Evolutionary conservation across 2,888 invertebrate species (phyloP), one percentile per base, ranked within the genome.

Genomic region (Latrodectus elegans): DNA sequence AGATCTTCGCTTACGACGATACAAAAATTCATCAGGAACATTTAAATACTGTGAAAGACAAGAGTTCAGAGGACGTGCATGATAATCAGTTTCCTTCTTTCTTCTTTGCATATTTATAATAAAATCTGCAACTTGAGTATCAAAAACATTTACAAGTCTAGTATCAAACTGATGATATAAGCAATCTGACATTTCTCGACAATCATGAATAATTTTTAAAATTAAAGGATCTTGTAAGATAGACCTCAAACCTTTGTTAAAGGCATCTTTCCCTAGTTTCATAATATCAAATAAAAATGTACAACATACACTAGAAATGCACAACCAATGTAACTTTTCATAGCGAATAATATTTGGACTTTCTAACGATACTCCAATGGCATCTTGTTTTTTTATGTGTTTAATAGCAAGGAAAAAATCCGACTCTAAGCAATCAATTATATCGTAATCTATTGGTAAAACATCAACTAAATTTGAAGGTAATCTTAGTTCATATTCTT

Each of bases 121-220:
- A 8, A 17, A 67, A 55, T 87, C 81, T 8, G 86, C 86, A 6
- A 94, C 94, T 94, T 94, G 93, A 89, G 94, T 94, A 91, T 95
- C 95, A 93, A 94, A 94, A 65, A 95, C 93, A 90, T 94, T 94
- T 84, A 92, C 91, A 78, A 94, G 91, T 90, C 93, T 93, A 14
- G 94, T 93, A 91, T 93, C 92, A 91, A 94, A 94, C 90, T 94
- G 93, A 91, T 94, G 94, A 91, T 92, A 93, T 73, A 95, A 91
- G 90, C 94, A 93, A 90, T 95, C 95, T 0, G 94, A 94, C 83
- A 94, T 91, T 89, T 93, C 93, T 87, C 94, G 92, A 89, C 94
- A 94, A 90, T 94, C 94, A 92, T 95, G 94, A 53, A 94, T 92
- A 89, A 95, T 94, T 92, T 94, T 94, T 83, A 93, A 93, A 52